Conservation (phyloP, 2,113 vertebrate genomes). For the Neopipo cinnamomea region DNA sequence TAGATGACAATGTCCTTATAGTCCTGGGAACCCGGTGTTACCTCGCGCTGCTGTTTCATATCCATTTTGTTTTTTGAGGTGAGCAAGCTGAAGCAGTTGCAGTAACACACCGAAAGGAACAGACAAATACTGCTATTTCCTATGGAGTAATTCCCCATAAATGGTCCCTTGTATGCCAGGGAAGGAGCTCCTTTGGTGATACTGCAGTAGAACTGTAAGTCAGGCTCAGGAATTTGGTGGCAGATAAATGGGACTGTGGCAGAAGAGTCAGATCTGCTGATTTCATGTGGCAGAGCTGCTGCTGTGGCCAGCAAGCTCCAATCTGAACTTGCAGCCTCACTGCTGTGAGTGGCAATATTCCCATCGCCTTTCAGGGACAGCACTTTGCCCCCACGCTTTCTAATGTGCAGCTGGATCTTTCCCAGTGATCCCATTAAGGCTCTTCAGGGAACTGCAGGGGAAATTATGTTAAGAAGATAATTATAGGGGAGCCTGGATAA, state of each 20-base stretch:
- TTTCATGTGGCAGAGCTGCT: neutral
- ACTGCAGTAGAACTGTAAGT: neutral
- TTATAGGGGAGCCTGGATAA: neutral
- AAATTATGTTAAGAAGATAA: constrained; percentile 46
- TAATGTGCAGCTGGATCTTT: constrained; percentile 28
- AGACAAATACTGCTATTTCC: neutral
- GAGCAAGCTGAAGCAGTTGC: neutral
- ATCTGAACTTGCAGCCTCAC: rapidly evolving
- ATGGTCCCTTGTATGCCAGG: too few species aligned
- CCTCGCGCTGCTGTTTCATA: neutral
- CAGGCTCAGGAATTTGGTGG: neutral
- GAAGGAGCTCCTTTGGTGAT: neutral
- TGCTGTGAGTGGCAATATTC: neutral
- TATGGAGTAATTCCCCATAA: neutral
- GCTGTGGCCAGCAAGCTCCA: neutral
- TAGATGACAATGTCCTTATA: neutral
- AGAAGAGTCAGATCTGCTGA: neutral
- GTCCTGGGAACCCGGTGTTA: neutral
- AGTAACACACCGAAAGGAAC: neutral
- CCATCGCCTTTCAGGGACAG: neutral
- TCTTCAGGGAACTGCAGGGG: neutral
- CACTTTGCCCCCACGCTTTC: neutral
- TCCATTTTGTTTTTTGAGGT: neutral
- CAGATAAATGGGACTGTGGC: neutral
- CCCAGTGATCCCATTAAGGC: constrained; percentile 56